Conservation (phyloP, 2,888 invertebrate species). For the Habroteleia sp. region DNA sequence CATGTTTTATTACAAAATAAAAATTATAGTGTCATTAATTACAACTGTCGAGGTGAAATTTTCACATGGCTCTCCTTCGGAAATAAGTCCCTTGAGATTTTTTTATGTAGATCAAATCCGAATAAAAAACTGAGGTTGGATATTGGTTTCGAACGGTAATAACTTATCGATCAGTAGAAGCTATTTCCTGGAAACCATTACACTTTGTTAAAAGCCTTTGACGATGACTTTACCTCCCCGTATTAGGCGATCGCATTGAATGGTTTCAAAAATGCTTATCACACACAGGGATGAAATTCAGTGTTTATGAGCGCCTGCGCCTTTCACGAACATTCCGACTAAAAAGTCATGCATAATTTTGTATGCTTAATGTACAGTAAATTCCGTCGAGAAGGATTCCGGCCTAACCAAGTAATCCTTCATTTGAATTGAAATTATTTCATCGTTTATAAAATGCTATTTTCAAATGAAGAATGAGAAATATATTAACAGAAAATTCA, state of each 20-base stretch:
- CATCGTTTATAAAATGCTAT: background rate
- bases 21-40: too few species aligned
- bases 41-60: constrained; percentile 1
- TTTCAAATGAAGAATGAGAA: constrained; percentile 1
- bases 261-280: constrained; percentile 49
- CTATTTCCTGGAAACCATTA: constrained; percentile 62
- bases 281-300: constrained; percentile 45
- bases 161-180: constrained; percentile 66
- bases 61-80: constrained; percentile 3
- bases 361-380: constrained; percentile 50
- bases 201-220: constrained; percentile 62
- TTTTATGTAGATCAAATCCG: constrained; percentile 42
- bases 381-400: constrained; percentile 17
- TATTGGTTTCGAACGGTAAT: constrained; percentile 59
- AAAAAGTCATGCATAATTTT: constrained; percentile 52
- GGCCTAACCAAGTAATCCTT: constrained; percentile 7
- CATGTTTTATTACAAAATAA: too few species aligned
- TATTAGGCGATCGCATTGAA: constrained; percentile 45
- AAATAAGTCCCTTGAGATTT: constrained; percentile 10
- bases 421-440: background rate
- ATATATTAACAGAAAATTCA: too few species aligned
- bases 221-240: constrained; percentile 38
- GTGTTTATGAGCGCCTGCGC: constrained; percentile 37
- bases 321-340: constrained; percentile 16
- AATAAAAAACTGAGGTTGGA: constrained; percentile 51